These are phyloP conservation scores for Lepidocolaptes lacrymiger DNA, from an alignment of 2,797 vertebrate species.

Conservation along the genomic window DNA sequence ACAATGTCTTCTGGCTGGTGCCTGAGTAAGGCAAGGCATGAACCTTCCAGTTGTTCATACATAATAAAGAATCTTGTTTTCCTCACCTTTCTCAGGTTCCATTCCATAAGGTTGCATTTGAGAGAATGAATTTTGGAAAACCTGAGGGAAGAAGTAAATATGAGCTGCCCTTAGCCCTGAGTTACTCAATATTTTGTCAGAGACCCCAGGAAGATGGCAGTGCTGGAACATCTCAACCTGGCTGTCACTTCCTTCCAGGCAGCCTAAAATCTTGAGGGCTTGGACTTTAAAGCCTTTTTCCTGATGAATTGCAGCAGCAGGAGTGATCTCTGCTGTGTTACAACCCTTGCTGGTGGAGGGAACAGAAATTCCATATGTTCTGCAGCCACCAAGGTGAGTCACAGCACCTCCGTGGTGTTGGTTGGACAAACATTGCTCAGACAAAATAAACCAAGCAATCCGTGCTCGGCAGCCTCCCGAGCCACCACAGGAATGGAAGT, in stretches of 20 bases:
- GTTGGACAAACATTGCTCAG: slow-evolving; percentile 7
- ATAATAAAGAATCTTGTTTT: background rate
- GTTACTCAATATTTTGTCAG: background rate
- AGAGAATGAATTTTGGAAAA: background rate
- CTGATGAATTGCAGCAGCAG: background rate
- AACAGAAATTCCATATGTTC: background rate
- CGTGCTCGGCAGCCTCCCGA: background rate
- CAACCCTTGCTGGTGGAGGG: background rate
- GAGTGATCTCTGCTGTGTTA: background rate
- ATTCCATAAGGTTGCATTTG: background rate
- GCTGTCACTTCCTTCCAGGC: background rate
- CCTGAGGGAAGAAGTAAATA: background rate
- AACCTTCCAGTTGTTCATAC: background rate
- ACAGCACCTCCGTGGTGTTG: background rate
- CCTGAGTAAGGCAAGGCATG: background rate
- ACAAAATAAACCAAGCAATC: slow-evolving; percentile 22
- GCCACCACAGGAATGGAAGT: background rate
- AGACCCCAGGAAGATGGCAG: background rate
- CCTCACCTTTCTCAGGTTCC: background rate
- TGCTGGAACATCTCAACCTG: background rate
- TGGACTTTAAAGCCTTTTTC: background rate
- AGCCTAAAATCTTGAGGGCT: background rate
- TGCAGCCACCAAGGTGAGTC: slow-evolving; percentile 7
- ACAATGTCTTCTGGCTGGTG: background rate
- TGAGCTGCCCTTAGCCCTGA: background rate